These are phyloP conservation scores for Spea hammondii DNA, from an alignment of 2,797 vertebrate species.

Conservation along the genomic window DNA sequence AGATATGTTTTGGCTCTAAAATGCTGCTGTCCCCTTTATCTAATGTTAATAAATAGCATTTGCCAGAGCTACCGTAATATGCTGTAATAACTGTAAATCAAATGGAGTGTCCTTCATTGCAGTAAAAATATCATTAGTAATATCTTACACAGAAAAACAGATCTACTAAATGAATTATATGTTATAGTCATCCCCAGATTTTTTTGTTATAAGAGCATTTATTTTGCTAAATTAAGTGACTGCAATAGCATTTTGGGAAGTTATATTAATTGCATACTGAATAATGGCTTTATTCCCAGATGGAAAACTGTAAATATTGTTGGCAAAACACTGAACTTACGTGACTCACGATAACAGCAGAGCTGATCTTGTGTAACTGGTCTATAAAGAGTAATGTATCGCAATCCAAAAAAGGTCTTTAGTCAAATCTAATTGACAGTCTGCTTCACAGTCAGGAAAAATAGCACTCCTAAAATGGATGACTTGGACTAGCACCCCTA, in stretches of 20 bases:
- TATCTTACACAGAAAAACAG: neutral
- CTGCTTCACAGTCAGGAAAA: neutral
- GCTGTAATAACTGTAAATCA: neutral
- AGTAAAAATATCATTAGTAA: neutral
- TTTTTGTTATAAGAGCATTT: neutral
- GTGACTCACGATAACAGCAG: no score
- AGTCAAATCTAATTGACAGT: constrained; percentile 5
- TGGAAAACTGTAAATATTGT: no score
- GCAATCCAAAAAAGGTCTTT: neutral
- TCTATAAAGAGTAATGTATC: neutral
- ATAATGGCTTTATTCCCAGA: no score
- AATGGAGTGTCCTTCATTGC: neutral
- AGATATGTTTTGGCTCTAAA: neutral
- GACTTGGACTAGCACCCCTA: no score
- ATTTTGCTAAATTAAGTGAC: neutral
- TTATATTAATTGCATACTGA: no score
- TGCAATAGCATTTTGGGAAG: neutral
- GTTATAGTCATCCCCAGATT: neutral
- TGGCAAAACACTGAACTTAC: no score
- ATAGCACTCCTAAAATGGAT: no score
- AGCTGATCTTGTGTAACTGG: neutral
- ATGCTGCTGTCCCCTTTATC: neutral
- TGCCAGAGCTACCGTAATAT: neutral
- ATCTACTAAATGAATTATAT: neutral
- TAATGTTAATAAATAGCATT: neutral